phyloP scores from a whole-genome alignment of 2,888 invertebrate species.

The Scotopteryx bipunctaria region DNA sequence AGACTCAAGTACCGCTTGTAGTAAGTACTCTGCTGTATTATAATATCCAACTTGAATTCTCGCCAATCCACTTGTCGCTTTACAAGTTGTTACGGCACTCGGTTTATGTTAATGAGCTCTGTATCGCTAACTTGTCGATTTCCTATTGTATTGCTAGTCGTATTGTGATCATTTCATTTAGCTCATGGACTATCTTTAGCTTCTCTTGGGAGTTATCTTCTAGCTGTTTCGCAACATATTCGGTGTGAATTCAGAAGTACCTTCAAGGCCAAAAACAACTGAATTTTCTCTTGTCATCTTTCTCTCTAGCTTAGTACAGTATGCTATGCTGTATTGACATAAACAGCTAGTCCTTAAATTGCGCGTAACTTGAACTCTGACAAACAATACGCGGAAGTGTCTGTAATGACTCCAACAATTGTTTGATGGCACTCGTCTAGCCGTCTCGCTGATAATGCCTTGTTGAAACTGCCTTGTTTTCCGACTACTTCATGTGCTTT shows the following conservation, averaged over 20 bases:
- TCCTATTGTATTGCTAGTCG: constrained; percentile 42
- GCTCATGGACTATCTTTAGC: too few relatives aligned
- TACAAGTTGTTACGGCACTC: constrained; percentile 48
- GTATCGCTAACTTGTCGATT: constrained; percentile 43
- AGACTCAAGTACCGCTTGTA: background rate
- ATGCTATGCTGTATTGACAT: constrained; percentile 1
- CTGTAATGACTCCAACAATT: constrained; percentile 53
- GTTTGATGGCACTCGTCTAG: constrained; percentile 63
- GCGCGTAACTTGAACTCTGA: constrained; percentile 45
- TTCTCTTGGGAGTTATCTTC: too few relatives aligned
- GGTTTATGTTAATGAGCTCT: constrained; percentile 51
- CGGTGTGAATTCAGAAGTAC: too few relatives aligned
- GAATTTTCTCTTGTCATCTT: too few relatives aligned
- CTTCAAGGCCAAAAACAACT: too few relatives aligned
- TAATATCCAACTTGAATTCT: constrained; percentile 42
- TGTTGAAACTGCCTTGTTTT: constrained; percentile 45
- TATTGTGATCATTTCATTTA: constrained; percentile 33
- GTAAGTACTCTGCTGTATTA: background rate
- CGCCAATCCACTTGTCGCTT: constrained; percentile 46
- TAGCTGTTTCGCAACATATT: too few relatives aligned
- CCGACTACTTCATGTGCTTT: constrained; percentile 36
- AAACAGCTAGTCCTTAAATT: constrained; percentile 34
- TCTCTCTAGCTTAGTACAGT: too few relatives aligned
- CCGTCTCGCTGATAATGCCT: constrained; percentile 48
- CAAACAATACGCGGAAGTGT: constrained; percentile 63